Percentiles rank a stretch among this genome's conserved stretches.
Evolutionary conservation across 1,140 invertebrate genomes (phyloP).

Genomic region (Mylabris phalerata): DNA sequence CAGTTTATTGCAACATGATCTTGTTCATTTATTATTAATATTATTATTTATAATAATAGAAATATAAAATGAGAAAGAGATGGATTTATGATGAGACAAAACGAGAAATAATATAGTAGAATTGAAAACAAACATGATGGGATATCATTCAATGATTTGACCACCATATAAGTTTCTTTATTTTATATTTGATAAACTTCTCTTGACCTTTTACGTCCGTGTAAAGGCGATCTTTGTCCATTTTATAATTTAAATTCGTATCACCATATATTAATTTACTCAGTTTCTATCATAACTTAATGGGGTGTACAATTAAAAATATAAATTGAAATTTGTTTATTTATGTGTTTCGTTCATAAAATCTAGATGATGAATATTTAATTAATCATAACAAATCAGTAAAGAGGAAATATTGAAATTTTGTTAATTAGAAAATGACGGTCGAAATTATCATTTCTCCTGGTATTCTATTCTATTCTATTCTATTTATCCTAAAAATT

Average conservation of each 20-base stretch:
- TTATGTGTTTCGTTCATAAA: neutral
- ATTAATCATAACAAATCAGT: no score
- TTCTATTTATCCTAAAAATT: neutral
- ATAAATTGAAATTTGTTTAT: slow-evolving; percentile 1
- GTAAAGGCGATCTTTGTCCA: slow-evolving; percentile 18
- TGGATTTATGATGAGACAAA: no score
- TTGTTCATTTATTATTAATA: no score
- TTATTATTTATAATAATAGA: no score
- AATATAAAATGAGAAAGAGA: no score
- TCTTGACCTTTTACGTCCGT: slow-evolving; percentile 9
- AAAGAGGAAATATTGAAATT: no score
- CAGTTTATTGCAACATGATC: no score
- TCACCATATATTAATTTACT: slow-evolving; percentile 9
- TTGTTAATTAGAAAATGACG: neutral
- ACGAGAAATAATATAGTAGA: neutral
- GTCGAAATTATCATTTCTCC: neutral
- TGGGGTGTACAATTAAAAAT: no score
- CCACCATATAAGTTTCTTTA: neutral
- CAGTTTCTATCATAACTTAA: slow-evolving; percentile 4
- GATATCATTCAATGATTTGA: slow-evolving; percentile 9
- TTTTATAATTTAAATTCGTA: slow-evolving; percentile 14
- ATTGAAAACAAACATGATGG: slow-evolving; percentile 10
- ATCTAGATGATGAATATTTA: no score
- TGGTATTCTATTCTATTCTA: neutral
- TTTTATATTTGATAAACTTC: slow-evolving; percentile 6